A percentile compares a stretch with the other conserved stretches of the same genome.
These are phyloP conservation scores for Brachystomella parvula DNA, from an alignment of 1,140 invertebrate genomes.

Conservation along the genomic window DNA sequence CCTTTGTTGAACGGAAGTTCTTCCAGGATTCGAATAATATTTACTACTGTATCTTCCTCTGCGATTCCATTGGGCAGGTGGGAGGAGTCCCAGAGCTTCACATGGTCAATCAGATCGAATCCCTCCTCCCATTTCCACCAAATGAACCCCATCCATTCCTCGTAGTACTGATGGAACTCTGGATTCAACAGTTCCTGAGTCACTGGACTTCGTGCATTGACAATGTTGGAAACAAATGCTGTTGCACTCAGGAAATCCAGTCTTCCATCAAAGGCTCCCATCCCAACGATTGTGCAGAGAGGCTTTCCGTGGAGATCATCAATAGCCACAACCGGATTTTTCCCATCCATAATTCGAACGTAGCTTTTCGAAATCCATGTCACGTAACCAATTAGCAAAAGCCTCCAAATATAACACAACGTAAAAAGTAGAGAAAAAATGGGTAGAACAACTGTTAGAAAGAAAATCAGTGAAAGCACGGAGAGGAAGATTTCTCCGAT, in stretches of 20 bases:
- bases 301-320: slow-evolving; percentile 31
- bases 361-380: slow-evolving; percentile 20
- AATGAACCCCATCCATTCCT: slow-evolving; percentile 31
- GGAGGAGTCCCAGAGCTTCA: slow-evolving; percentile 23
- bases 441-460: slow-evolving; percentile 23
- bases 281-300: slow-evolving; percentile 32
- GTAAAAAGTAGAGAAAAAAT: slow-evolving; percentile 18
- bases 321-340: slow-evolving; percentile 32
- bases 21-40: slow-evolving; percentile 28
- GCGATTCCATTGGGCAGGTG: slow-evolving; percentile 8
- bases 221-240: slow-evolving; percentile 18
- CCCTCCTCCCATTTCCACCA: slow-evolving; percentile 34
- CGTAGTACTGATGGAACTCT: slow-evolving; percentile 27
- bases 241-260: slow-evolving; percentile 5
- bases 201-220: neutral
- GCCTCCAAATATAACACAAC: slow-evolving; percentile 25
- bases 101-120: slow-evolving; percentile 20
- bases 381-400: slow-evolving; percentile 18
- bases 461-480: slow-evolving; percentile 17
- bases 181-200: slow-evolving; percentile 18
- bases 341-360: slow-evolving; percentile 28
- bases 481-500: slow-evolving; percentile 23
- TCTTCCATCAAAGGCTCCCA: slow-evolving; percentile 29
- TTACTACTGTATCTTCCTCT: slow-evolving; percentile 26
- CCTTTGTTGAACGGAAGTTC: slow-evolving; percentile 18